Percentiles rank a stretch among this genome's conserved stretches.
Evolutionary conservation across 2,113 vertebrate species (phyloP).

Genomic region (Hydropotes inermis): DNA sequence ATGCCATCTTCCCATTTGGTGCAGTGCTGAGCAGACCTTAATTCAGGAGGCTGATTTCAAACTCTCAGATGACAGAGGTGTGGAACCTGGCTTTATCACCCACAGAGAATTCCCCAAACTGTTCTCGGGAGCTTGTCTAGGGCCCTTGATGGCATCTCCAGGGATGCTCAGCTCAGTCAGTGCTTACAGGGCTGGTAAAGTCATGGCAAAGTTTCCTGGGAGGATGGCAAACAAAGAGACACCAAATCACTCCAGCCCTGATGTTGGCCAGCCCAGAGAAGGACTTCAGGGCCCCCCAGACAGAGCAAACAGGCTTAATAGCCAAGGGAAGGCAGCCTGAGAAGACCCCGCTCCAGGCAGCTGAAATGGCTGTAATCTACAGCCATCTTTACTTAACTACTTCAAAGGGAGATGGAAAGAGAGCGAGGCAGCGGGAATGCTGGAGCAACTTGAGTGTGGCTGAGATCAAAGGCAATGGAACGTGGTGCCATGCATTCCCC

Average conservation of each 20-base stretch:
- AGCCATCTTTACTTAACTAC: slow-evolving; percentile 1
- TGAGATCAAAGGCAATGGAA: slow-evolving; percentile 73
- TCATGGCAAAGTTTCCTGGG: neutral
- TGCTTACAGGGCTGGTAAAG: neutral
- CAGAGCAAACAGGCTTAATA: neutral
- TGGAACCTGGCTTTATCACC: neutral
- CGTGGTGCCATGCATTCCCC: rapidly evolving
- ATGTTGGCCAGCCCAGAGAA: neutral
- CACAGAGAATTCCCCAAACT: neutral
- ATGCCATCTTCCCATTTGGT: neutral
- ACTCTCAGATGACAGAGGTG: neutral
- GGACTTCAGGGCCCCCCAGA: neutral
- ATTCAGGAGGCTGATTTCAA: neutral
- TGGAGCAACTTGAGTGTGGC: slow-evolving; percentile 34
- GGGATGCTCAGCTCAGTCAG: neutral
- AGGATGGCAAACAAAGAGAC: neutral
- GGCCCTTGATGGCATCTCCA: neutral
- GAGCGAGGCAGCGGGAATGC: slow-evolving; percentile 32
- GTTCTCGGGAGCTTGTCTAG: neutral
- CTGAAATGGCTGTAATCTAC: slow-evolving; percentile 15
- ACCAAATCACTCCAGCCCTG: neutral
- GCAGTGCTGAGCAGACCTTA: neutral
- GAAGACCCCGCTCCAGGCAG: neutral
- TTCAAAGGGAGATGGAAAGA: slow-evolving; percentile 72
- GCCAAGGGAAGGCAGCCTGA: neutral